Evolutionary conservation across 2,888 invertebrate species (phyloP).

Genomic region (Hoplodrina ambigua): DNA sequence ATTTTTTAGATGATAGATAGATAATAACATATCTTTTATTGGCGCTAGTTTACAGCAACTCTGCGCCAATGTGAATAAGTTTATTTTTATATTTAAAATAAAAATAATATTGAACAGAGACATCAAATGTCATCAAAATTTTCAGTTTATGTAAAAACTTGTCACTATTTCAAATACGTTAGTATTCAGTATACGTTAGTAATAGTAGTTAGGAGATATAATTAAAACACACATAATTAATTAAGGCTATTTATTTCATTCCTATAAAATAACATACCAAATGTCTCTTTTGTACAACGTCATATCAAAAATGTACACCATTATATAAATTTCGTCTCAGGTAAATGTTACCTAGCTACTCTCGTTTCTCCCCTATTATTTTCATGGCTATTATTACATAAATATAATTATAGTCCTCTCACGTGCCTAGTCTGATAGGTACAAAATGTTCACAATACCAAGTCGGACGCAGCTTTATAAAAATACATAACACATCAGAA

Average conservation of each 20-base stretch:
- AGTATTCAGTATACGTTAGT: too few relatives aligned
- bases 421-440: slow-evolving; percentile 82
- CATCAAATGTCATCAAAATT: too few relatives aligned
- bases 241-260: slow-evolving; percentile 91
- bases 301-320: slow-evolving; percentile 91
- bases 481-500: slow-evolving; percentile 60
- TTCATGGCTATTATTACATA: slow-evolving; percentile 82
- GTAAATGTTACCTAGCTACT: slow-evolving; percentile 90
- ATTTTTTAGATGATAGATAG: too few relatives aligned
- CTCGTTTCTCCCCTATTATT: slow-evolving; percentile 78
- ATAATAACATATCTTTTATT: too few relatives aligned
- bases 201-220: too few relatives aligned
- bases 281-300: slow-evolving; percentile 91
- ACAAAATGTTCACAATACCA: slow-evolving; percentile 77
- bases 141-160: too few relatives aligned
- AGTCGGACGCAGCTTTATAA: slow-evolving; percentile 59
- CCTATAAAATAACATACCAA: slow-evolving; percentile 91
- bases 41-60: too few relatives aligned
- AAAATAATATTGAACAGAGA: too few relatives aligned
- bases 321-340: slow-evolving; percentile 90
- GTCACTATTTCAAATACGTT: not conserved
- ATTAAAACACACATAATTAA: slow-evolving; percentile 73
- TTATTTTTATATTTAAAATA: too few relatives aligned
- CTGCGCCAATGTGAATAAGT: too few relatives aligned
- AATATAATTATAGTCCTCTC: slow-evolving; percentile 87